phyloP scores from a whole-genome alignment of 2,797 vertebrate genomes.

The Manis pentadactyla region DNA sequence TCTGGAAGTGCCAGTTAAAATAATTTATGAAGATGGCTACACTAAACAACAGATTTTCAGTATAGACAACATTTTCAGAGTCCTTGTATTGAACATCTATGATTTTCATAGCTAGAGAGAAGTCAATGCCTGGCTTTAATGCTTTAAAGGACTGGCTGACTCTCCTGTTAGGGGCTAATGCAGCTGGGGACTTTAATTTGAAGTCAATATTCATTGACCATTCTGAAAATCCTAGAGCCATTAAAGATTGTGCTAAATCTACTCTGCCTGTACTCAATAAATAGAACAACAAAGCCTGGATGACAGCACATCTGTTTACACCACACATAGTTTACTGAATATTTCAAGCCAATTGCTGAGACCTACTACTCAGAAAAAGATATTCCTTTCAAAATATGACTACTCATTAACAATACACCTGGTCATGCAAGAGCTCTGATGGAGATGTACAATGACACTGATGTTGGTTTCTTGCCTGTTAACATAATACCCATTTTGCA shows the following conservation, averaged over 20 bases:
- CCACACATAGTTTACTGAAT: not conserved
- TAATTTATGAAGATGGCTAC: not conserved
- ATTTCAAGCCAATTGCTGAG: not conserved
- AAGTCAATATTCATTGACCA: not conserved
- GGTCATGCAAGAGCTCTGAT: not conserved
- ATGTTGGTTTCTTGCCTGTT: not conserved
- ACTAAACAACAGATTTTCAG: not conserved
- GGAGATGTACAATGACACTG: not conserved
- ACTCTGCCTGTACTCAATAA: not conserved
- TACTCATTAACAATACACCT: not conserved
- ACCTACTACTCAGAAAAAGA: not conserved
- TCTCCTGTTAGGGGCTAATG: not conserved
- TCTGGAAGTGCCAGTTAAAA: not conserved
- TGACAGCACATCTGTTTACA: not conserved
- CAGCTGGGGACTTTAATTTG: not conserved
- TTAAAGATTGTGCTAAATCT: not conserved
- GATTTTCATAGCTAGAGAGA: not conserved
- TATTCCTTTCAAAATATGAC: not conserved
- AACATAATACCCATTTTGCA: not conserved
- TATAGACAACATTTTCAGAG: not conserved
- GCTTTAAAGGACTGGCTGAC: not conserved
- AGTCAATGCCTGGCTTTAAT: not conserved
- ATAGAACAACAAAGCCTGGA: not conserved
- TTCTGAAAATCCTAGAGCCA: not conserved
- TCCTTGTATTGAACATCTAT: not conserved